These are phyloP conservation scores for Corythaixoides concolor DNA, from an alignment of 2,113 vertebrate genomes.

Conservation along the genomic window DNA sequence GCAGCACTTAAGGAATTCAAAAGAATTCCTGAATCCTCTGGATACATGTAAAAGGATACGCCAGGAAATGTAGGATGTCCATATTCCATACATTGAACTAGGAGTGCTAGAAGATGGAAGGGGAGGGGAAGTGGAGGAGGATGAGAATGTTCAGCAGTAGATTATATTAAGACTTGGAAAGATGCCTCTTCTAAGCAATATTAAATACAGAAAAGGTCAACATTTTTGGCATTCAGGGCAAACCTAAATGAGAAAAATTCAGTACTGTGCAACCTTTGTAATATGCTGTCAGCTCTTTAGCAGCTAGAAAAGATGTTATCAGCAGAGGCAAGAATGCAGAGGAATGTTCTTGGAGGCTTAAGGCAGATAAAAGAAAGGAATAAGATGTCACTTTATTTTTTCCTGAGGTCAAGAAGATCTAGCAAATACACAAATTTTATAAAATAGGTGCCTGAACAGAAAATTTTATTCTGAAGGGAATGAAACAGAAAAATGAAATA, in stretches of 20 bases:
- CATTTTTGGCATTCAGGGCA: constrained; percentile 54
- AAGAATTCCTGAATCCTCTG: constrained; percentile 20
- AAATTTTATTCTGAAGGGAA: not conserved
- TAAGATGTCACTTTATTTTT: not conserved
- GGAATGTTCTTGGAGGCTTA: constrained; percentile 6
- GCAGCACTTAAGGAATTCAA: not conserved
- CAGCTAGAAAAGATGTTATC: constrained; percentile 56
- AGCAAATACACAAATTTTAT: not conserved
- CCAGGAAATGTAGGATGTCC: not conserved
- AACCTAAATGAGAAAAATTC: constrained; percentile 25
- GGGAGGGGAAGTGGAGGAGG: not conserved
- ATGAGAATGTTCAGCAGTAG: constrained; percentile 28
- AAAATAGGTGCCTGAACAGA: not conserved
- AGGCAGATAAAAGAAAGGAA: constrained; percentile 15
- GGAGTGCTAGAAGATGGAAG: not conserved
- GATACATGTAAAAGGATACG: not conserved
- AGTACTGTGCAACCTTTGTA: not conserved
- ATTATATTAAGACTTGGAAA: constrained; percentile 56
- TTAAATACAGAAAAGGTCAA: constrained; percentile 59
- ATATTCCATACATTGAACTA: not conserved
- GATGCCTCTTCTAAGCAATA: constrained; percentile 29
- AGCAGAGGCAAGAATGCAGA: constrained; percentile 12
- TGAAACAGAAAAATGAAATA: not conserved
- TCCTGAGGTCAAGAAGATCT: not conserved
- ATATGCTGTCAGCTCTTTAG: constrained; percentile 43